Evolutionary conservation across 1,140 invertebrate genomes (phyloP), one percentile per base, ranked within the genome.

Genomic region (Drosophila triauraria): DNA sequence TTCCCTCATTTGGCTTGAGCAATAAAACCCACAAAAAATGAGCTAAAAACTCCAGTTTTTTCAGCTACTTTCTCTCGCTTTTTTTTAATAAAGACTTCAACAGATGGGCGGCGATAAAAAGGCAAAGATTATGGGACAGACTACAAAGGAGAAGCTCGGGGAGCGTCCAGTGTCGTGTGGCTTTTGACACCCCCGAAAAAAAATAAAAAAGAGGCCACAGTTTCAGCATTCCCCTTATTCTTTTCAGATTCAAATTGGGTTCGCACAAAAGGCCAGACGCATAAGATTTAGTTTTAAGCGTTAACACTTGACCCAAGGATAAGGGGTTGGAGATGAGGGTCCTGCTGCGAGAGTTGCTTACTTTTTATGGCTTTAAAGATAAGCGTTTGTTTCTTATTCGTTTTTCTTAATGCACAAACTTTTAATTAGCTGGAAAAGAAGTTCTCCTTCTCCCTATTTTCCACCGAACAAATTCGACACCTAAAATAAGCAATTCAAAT

Each of bases 21-120:
- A 85, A 90, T 91, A 90, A 90, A 90, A 85, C 82, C 75, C 60
- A 85, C 81, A 90, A 85, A 91, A 90, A 90, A 90, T 90, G 78
- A 85, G 86, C 78, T 83, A 86, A 91, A 91, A 91, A 82, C 35
- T 77, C 78, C 79, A 74, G 61, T 70, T 82, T 78, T 85, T 79
- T 44, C 56, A 46, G 38, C 35, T 43, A 62, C 53, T 65, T 77
- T 81, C 38, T 12, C 50, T 40, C 27, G 32, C 17, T 76, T 69
- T 80, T 86, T 91, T 82, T 78, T 87, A 92, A 92, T 92, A 92
- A 92, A 92, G 91, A 91, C 83, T 82, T 87, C 83, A 90, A 81
- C 78, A 81, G 82, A 82, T 82, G 82, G 75, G 68, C 65, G 63
- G 77, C 86, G 91, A 92, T 92, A 88, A 92, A 92, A 92, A 92